Conservation (phyloP, 2,113 vertebrate genomes). For the Girardinichthys multiradiatus region DNA sequence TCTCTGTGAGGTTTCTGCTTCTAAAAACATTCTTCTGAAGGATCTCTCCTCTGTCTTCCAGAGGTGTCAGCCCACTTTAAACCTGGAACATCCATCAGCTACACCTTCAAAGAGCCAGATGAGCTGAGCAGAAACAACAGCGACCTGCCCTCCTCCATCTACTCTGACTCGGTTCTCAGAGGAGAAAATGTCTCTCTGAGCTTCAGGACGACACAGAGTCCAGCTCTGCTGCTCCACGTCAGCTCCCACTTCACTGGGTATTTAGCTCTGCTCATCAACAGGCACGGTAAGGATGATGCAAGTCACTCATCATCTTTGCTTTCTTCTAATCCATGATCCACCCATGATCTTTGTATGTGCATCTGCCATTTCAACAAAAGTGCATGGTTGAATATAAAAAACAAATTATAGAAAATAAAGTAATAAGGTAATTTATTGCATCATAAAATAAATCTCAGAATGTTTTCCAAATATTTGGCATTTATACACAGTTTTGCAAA, state of each 20-base stretch:
- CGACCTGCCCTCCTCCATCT: slow-evolving; percentile 83
- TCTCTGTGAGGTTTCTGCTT: not conserved
- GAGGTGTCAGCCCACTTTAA: slow-evolving; percentile 90
- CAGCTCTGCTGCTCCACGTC: slow-evolving; percentile 85
- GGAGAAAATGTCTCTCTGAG: slow-evolving; percentile 84
- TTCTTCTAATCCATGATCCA: too few species aligned
- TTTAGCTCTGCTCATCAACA: slow-evolving; percentile 84
- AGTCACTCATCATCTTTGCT: too few species aligned
- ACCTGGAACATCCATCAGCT: slow-evolving; percentile 83
- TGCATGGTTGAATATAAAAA: not conserved
- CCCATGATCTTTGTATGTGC: too few species aligned
- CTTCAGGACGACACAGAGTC: slow-evolving; percentile 85
- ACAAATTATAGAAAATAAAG: not conserved
- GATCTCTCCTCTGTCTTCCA: slow-evolving; percentile 60
- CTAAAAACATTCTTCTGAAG: not conserved
- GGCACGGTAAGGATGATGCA: slow-evolving; percentile 81
- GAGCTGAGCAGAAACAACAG: slow-evolving; percentile 85
- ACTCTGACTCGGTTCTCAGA: slow-evolving; percentile 82
- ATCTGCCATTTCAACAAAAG: not conserved
- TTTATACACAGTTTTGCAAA: too few species aligned
- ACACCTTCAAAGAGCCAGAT: slow-evolving; percentile 88
- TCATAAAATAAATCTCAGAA: too few species aligned
- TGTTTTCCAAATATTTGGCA: too few species aligned
- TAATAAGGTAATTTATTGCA: not conserved
- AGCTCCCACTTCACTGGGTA: slow-evolving; percentile 86